Evolutionary conservation across 1,140 invertebrate genomes (phyloP).

Genomic region (Microvelia longipes): DNA sequence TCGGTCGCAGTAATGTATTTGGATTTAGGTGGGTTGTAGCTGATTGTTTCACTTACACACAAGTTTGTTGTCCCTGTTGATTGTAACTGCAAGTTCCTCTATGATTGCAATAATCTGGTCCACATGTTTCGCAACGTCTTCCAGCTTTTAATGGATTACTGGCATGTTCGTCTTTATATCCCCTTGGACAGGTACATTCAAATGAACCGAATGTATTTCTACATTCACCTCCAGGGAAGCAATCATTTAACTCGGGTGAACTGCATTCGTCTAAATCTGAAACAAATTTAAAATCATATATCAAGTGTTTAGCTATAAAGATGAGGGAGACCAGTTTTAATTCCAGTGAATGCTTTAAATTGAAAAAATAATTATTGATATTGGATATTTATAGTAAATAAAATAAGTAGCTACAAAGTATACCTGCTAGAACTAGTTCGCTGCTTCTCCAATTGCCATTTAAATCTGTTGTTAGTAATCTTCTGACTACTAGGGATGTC

Average conservation of each 20-base stretch:
- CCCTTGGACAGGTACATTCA: constrained; percentile 63
- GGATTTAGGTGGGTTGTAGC: too few relatives aligned
- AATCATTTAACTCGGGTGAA: constrained; percentile 75
- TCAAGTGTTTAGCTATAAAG: background rate
- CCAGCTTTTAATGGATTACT: constrained; percentile 47
- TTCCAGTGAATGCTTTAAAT: background rate
- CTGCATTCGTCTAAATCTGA: constrained; percentile 81
- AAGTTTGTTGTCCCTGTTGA: constrained; percentile 50
- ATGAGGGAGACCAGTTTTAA: background rate
- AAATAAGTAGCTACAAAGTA: too few relatives aligned
- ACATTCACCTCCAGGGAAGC: constrained; percentile 46
- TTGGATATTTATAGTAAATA: too few relatives aligned
- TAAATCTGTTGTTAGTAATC: too few relatives aligned
- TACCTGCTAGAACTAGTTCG: too few relatives aligned
- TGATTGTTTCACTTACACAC: too few relatives aligned
- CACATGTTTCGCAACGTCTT: constrained; percentile 57
- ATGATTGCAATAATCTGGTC: constrained; percentile 61
- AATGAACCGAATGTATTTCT: constrained; percentile 81
- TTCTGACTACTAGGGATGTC: too few relatives aligned
- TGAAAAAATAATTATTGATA: background rate
- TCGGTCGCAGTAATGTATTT: too few relatives aligned
- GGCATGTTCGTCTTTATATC: constrained; percentile 56
- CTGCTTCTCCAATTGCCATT: too few relatives aligned
- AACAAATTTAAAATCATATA: constrained; percentile 18
- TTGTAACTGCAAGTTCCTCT: constrained; percentile 64